Evolutionary conservation across 2,888 invertebrate species (phyloP).

Genomic region (Melieria omissa): DNA sequence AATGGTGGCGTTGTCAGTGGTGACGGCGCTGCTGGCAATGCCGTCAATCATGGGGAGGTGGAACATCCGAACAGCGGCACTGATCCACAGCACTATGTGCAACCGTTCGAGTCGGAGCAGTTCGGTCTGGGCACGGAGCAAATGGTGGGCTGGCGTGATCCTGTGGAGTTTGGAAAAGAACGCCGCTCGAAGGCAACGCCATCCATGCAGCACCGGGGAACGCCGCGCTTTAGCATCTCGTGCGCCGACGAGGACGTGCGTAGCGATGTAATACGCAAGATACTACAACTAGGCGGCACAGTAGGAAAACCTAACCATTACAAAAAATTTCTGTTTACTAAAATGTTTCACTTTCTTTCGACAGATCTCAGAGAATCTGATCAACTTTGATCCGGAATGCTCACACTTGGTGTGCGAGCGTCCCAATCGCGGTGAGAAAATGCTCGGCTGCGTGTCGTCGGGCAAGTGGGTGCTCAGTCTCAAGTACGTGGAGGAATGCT

Average conservation of each 20-base stretch:
- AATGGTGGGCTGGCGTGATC: slow-evolving; percentile 81
- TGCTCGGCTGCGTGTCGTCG: slow-evolving; percentile 84
- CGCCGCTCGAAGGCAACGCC: slow-evolving; percentile 49
- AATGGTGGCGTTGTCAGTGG: slow-evolving; percentile 28
- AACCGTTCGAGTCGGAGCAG: slow-evolving; percentile 62
- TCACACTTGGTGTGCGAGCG: slow-evolving; percentile 84
- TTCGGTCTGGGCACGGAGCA: slow-evolving; percentile 67
- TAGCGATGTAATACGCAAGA: slow-evolving; percentile 52
- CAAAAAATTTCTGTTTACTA: neutral
- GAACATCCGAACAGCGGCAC: slow-evolving; percentile 38
- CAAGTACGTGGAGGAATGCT: slow-evolving; percentile 78
- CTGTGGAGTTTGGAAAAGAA: slow-evolving; percentile 60
- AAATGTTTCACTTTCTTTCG: slow-evolving; percentile 1
- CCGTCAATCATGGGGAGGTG: neutral
- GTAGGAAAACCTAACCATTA: slow-evolving; percentile 23
- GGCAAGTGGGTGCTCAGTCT: slow-evolving; percentile 91
- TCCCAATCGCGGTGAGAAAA: slow-evolving; percentile 86
- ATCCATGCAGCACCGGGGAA: slow-evolving; percentile 56
- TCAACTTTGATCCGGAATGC: slow-evolving; percentile 71
- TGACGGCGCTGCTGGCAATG: slow-evolving; percentile 2
- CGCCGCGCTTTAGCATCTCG: slow-evolving; percentile 63
- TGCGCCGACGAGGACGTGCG: slow-evolving; percentile 58
- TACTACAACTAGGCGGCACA: slow-evolving; percentile 55
- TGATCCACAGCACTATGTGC: slow-evolving; percentile 54
- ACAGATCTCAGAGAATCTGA: slow-evolving; percentile 59